phyloP scores from a whole-genome alignment of 2,888 invertebrate species.

The Ichneumoninae sp. region DNA sequence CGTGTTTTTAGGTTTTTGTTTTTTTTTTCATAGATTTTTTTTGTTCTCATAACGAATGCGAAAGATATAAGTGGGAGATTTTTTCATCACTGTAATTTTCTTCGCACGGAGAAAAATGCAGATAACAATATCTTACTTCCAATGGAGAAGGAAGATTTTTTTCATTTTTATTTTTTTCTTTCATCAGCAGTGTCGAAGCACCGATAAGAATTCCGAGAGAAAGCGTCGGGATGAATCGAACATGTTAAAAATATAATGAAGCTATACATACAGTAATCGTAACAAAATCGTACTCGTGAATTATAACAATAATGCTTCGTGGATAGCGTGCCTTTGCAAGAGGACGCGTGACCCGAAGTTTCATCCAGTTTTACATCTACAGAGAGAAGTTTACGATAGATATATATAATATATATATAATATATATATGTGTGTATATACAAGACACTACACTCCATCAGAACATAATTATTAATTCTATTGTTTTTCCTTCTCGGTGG shows the following conservation, averaged over 20 bases:
- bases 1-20: constrained; percentile 41
- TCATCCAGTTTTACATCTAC: constrained; percentile 64
- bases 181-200: constrained; percentile 10
- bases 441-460: constrained; percentile 84
- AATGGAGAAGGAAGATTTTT: constrained; percentile 42
- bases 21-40: constrained; percentile 43
- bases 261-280: constrained; percentile 34
- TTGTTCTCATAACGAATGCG: constrained; percentile 48
- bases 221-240: constrained; percentile 13
- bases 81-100: neutral
- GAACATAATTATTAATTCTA: constrained; percentile 83
- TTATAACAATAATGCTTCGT: constrained; percentile 54
- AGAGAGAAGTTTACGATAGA: constrained; percentile 60
- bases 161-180: constrained; percentile 8
- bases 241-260: constrained; percentile 17
- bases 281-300: constrained; percentile 45
- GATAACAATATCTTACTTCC: constrained; percentile 19
- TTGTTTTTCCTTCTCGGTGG: constrained; percentile 77
- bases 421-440: constrained; percentile 81
- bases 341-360: constrained; percentile 50
- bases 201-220: constrained; percentile 19
- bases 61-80: constrained; percentile 17
- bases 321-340: constrained; percentile 40
- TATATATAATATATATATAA: constrained; percentile 60
- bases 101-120: constrained; percentile 21